Evolutionary conservation across 2,888 invertebrate genomes (phyloP).

Genomic region (Laothoe populi): DNA sequence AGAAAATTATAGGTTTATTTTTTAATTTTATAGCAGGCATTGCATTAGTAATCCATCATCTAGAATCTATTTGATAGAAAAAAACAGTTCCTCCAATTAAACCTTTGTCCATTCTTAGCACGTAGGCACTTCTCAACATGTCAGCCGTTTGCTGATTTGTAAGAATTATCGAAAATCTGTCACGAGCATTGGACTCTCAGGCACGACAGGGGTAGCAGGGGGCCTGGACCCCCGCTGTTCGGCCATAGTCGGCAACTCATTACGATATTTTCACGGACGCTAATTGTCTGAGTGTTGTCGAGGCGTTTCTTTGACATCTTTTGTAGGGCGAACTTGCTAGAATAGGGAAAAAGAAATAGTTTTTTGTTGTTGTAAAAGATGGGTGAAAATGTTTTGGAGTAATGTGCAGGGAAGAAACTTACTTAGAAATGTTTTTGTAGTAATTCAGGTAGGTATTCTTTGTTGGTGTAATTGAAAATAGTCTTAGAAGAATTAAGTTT

Average conservation of each 20-base stretch:
- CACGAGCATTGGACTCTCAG: slow-evolving; percentile 35
- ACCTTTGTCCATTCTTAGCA: slow-evolving; percentile 16
- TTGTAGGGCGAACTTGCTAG: slow-evolving; percentile 22
- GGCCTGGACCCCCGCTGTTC: slow-evolving; percentile 17
- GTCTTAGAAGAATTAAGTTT: too few relatives aligned
- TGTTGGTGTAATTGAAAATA: too few relatives aligned
- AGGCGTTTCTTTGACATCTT: slow-evolving; percentile 28
- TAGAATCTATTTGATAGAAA: slow-evolving; percentile 4
- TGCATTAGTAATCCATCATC: too few relatives aligned
- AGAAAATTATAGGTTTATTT: too few relatives aligned
- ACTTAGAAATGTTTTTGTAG: too few relatives aligned
- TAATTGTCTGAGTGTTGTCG: slow-evolving; percentile 41
- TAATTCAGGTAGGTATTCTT: too few relatives aligned
- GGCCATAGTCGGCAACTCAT: slow-evolving; percentile 33
- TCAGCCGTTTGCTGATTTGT: slow-evolving; percentile 34
- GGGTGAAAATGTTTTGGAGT: not conserved
- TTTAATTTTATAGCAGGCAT: too few relatives aligned
- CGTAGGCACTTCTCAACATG: slow-evolving; percentile 33
- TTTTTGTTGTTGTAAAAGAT: slow-evolving; percentile 12
- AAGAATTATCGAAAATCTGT: slow-evolving; percentile 40
- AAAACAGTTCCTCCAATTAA: not conserved
- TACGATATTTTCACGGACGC: slow-evolving; percentile 36
- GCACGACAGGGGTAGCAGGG: slow-evolving; percentile 25
- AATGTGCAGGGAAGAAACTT: not conserved
- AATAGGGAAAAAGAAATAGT: slow-evolving; percentile 17